Percentiles rank a stretch among this genome's conserved stretches.
These are phyloP conservation scores for Erebia aethiops DNA, from an alignment of 2,888 invertebrate species.

Conservation along the genomic window DNA sequence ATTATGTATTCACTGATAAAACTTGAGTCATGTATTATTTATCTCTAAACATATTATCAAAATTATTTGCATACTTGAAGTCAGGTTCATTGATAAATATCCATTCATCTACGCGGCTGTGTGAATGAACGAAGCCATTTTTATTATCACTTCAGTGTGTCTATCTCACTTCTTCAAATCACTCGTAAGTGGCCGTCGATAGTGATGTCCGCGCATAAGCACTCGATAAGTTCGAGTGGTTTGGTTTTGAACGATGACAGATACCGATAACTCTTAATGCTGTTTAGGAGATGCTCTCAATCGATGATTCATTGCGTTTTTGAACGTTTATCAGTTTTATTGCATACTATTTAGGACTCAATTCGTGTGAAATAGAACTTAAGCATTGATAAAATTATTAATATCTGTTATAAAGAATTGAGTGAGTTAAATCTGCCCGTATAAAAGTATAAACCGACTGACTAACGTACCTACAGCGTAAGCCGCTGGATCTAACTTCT, in stretches of 20 bases:
- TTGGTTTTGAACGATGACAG: conserved; percentile 28
- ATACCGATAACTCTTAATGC: conserved; percentile 47
- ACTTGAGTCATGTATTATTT: too few species aligned
- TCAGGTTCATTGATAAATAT: too few species aligned
- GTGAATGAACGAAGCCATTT: background rate
- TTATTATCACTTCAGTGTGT: background rate
- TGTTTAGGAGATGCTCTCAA: background rate
- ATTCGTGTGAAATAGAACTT: too few species aligned
- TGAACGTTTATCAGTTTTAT: conserved; percentile 7
- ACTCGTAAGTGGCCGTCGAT: conserved; percentile 10
- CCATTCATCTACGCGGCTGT: background rate
- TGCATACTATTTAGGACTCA: background rate
- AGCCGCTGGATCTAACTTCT: too few species aligned
- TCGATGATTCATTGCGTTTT: conserved; percentile 13
- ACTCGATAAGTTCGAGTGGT: conserved; percentile 35
- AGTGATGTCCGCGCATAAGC: conserved; percentile 37
- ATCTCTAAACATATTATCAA: too few species aligned
- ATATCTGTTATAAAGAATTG: too few species aligned
- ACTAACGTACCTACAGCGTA: too few species aligned
- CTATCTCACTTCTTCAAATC: conserved; percentile 12
- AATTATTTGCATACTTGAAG: too few species aligned
- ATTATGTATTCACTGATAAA: too few species aligned
- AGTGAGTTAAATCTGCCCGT: too few species aligned
- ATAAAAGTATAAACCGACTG: too few species aligned
- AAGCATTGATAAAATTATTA: too few species aligned